Evolutionary conservation across 2,113 vertebrate species (phyloP).

Genomic region (Vidua chalybeata): DNA sequence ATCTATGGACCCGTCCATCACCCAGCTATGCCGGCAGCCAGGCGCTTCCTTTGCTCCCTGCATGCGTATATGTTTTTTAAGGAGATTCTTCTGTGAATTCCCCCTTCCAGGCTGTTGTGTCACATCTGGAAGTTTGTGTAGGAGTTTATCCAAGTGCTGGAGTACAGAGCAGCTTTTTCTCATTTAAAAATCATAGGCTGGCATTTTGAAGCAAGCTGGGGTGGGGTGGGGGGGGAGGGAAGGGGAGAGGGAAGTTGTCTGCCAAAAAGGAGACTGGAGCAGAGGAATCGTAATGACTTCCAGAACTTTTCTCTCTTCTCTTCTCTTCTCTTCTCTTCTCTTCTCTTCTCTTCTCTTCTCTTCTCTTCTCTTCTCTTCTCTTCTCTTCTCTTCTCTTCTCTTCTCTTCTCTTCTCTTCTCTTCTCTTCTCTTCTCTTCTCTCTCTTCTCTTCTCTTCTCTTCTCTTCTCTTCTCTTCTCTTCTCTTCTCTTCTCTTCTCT

Average conservation of each 20-base stretch:
- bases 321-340: no score
- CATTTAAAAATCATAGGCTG: slow-evolving; percentile 87
- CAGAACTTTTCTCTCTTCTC: slow-evolving; percentile 64
- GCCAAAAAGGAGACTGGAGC: slow-evolving; percentile 72
- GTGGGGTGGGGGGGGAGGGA: neutral
- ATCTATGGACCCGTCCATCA: neutral
- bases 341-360: no score
- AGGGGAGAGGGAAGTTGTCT: slow-evolving; percentile 51
- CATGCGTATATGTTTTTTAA: slow-evolving; percentile 15
- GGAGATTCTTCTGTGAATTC: slow-evolving; percentile 72
- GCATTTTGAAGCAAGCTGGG: slow-evolving; percentile 76
- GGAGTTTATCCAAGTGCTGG: slow-evolving; percentile 85
- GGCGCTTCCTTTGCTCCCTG: neutral
- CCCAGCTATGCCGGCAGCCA: neutral
- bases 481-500: no score
- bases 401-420: slow-evolving; percentile 20
- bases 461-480: no score
- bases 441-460: no score
- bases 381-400: no score
- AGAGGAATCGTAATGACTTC: slow-evolving; percentile 67
- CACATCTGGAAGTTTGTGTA: slow-evolving; percentile 91
- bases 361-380: no score
- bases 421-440: neutral
- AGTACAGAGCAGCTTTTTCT: slow-evolving; percentile 88
- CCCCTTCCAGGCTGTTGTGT: slow-evolving; percentile 82